Conservation (phyloP, 1,140 invertebrate species). For the Dendroctonus valens region DNA sequence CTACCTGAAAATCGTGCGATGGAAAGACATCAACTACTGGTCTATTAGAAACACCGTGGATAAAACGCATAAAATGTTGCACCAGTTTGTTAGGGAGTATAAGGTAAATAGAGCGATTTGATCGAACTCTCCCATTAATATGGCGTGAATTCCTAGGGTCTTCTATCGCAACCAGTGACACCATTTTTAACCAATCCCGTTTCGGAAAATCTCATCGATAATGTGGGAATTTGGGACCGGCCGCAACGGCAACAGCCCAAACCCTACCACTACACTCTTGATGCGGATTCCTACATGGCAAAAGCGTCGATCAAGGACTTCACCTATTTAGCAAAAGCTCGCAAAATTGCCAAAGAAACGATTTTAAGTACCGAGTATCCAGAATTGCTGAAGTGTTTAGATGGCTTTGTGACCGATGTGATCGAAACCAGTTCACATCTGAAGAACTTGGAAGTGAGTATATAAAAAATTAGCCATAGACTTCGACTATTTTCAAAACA, state of each 20-base stretch:
- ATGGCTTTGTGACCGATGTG: slow-evolving; percentile 63
- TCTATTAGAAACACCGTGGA: slow-evolving; percentile 85
- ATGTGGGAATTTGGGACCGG: slow-evolving; percentile 58
- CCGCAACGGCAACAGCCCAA: slow-evolving; percentile 53
- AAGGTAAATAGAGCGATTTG: slow-evolving; percentile 23
- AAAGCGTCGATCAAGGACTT: slow-evolving; percentile 28
- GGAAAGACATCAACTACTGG: slow-evolving; percentile 95
- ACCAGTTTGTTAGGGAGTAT: slow-evolving; percentile 84
- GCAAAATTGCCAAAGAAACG: slow-evolving; percentile 62
- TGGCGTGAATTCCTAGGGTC: slow-evolving; percentile 48
- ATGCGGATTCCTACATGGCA: slow-evolving; percentile 48
- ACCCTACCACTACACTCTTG: slow-evolving; percentile 55
- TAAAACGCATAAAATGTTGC: slow-evolving; percentile 83
- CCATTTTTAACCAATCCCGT: slow-evolving; percentile 50
- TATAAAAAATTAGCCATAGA: slow-evolving; percentile 2
- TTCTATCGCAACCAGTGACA: slow-evolving; percentile 57
- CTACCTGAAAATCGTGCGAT: slow-evolving; percentile 93
- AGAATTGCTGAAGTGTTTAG: slow-evolving; percentile 58
- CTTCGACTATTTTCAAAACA: not conserved
- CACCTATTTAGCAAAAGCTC: slow-evolving; percentile 58
- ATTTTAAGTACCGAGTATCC: slow-evolving; percentile 59
- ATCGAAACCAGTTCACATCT: slow-evolving; percentile 64
- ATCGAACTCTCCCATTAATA: not conserved
- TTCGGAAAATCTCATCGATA: slow-evolving; percentile 47
- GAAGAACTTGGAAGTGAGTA: slow-evolving; percentile 61